Evolutionary conservation across 2,888 invertebrate species (phyloP), one percentile per base, ranked within the genome.

Genomic region (Trachelus stipa): DNA sequence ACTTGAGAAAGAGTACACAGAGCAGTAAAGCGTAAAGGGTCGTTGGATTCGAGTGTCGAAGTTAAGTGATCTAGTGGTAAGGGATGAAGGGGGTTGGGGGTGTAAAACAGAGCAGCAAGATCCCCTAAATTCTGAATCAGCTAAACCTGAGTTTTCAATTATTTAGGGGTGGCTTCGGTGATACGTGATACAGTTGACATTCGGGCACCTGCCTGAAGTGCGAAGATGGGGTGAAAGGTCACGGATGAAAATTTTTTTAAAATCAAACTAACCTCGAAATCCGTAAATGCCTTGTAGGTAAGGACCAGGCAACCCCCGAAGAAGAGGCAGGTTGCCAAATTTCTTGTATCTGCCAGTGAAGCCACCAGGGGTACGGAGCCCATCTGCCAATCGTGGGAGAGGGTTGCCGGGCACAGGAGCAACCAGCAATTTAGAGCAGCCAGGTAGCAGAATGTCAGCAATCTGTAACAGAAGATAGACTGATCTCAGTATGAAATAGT

Each of bases 321-420:
- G 80, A 96, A 95, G 31, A 95, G 93, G 83, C 94, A 93, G 0
- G 97, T 96, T 79, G 95, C 93, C 79, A 96, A 88, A 91, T 97
- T 97, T 85, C 97, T 92, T 1, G 93, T 92, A 89, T 97, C 97
- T 86, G 93, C 93, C 30, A 95, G 91, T 71, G 94, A 94, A 75
- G 95, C 94, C 83, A 97, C 93, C 80, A 97, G 92, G 34, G 97
- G 96, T 81, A 97, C 95, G 23, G 96, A 97, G 11, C 96, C 96
- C 95, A 97, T 96, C 92, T 97, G 97, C 97, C 97, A 97, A 91
- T 97, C 97, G 89, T 97, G 97, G 85, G 96, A 96, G 74, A 97
- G 93, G 1, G 94, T 94, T 87, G 94, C 94, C 0, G 97, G 97
- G 83, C 95, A 96, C 77, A 97, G 92, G n/a, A 97, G 92, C 81